Evolutionary conservation across 2,113 vertebrate species (phyloP).

Genomic region (Dicerorhinus sumatrensis): DNA sequence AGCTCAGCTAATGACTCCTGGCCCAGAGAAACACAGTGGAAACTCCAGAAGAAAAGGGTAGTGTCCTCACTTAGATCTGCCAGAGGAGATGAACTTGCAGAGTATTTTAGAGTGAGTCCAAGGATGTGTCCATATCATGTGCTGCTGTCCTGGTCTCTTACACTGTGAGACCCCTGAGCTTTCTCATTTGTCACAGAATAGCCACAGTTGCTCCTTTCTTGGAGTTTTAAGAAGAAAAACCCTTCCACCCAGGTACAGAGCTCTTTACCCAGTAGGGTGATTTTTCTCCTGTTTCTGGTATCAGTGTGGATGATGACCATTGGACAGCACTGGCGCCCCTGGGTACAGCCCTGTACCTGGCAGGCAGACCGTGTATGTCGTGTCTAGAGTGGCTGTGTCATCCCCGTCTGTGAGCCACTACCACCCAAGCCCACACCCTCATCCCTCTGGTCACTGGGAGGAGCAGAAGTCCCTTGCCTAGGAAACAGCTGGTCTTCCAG

Average conservation of each 20-base stretch:
- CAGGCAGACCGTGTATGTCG: constrained; percentile 65
- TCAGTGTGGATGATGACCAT: not conserved
- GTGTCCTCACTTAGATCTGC: not conserved
- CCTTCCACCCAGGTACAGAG: constrained; percentile 27
- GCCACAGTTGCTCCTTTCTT: constrained; percentile 29
- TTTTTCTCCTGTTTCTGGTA: constrained; percentile 2
- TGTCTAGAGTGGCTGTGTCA: constrained; percentile 60
- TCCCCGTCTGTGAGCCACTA: constrained; percentile 53
- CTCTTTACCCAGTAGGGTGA: constrained; percentile 8
- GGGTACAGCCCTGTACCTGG: constrained; percentile 23
- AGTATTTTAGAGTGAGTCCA: not conserved
- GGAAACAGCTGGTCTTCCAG: not conserved
- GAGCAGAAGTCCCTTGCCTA: not conserved
- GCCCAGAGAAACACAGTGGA: constrained; percentile 7
- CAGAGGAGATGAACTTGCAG: not conserved
- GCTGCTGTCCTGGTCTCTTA: constrained; percentile 40
- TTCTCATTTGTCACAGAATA: constrained; percentile 59
- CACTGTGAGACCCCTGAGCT: constrained; percentile 31
- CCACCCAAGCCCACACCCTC: constrained; percentile 47
- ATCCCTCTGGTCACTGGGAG: not conserved
- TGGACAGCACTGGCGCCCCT: not conserved
- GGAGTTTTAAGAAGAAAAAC: constrained; percentile 42
- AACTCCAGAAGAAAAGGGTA: not conserved
- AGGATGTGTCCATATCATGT: not conserved
- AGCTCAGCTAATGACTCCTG: constrained; percentile 13